Conservation (phyloP, 1,140 invertebrate species). For the Cotesia typhae region DNA sequence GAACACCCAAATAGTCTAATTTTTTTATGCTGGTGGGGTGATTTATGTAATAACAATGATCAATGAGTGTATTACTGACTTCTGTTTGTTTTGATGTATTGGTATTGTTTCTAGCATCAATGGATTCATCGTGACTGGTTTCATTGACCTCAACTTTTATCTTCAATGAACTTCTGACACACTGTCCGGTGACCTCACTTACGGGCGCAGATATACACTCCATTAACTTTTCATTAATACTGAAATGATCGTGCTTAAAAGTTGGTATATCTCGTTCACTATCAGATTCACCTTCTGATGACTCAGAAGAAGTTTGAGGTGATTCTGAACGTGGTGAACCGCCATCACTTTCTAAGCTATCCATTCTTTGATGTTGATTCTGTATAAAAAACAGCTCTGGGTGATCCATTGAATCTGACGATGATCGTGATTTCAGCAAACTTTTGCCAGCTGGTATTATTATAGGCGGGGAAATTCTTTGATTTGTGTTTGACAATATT, state of each 20-base stretch:
- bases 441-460: slow-evolving; percentile 54
- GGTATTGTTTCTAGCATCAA: background rate
- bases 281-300: slow-evolving; percentile 36
- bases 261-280: slow-evolving; percentile 44
- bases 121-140: slow-evolving; percentile 34
- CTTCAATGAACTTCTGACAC: slow-evolving; percentile 43
- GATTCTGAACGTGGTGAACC: slow-evolving; percentile 61
- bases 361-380: slow-evolving; percentile 33
- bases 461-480: slow-evolving; percentile 42
- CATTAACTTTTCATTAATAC: slow-evolving; percentile 51
- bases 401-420: slow-evolving; percentile 35
- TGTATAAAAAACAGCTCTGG: slow-evolving; percentile 20
- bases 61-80: slow-evolving; percentile 61
- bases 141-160: slow-evolving; percentile 37
- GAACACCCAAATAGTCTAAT: slow-evolving; percentile 74
- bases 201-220: slow-evolving; percentile 52
- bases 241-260: slow-evolving; percentile 58
- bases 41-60: slow-evolving; percentile 77
- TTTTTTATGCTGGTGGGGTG: slow-evolving; percentile 63
- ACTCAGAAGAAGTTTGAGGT: slow-evolving; percentile 55
- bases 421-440: slow-evolving; percentile 50
- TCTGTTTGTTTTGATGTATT: slow-evolving; percentile 46
- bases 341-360: slow-evolving; percentile 51
- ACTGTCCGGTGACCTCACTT: slow-evolving; percentile 54
- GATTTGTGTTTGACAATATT: slow-evolving; percentile 49